Base-by-base conservation (phyloP, 2,113 vertebrate genomes). In the Ramphastos sulfuratus region DNA sequence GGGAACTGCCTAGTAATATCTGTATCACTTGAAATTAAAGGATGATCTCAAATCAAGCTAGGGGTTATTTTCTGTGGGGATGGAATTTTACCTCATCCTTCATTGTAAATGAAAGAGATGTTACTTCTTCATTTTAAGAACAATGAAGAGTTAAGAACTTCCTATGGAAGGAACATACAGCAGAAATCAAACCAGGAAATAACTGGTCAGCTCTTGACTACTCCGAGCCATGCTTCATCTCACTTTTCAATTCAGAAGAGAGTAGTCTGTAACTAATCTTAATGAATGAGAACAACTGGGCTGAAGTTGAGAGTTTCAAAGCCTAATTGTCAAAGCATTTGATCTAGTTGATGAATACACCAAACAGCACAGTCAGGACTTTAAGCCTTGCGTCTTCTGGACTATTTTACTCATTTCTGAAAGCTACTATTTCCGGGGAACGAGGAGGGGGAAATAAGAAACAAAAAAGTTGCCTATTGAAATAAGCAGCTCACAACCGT, bases 161-260 rank as follows among this genome's bases (percentile, higher is more conserved):
- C 21, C 75, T 39, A 30, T 0, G 61, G 37, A 72, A 84, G 46
- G 58, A 74, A 71, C 54, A 7, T 1, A 13, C 0, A 92, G 54
- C 52, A 85, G 50, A 84, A 95, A 86, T 46, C 65, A 77, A 86
- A 93, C n/a, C 77, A 92, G 88, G 80, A 95, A 96, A 95, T 54
- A 24, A 58, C 15, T 4, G 85, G 60, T 8, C 75, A 70, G 37
- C 23, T 15, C 81, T 85, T 13, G 39, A 73, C 56, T 46, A 28
- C 55, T 63, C 63, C 0, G 2, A 85, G 52, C 58, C 60, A 28
- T 19, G 31, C 31, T 76, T 58, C 63, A 81, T 15, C 63, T 74
- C 74, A 13, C 54, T 70, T 81, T 71, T 93, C 61, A 90, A 58
- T 54, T 75, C 67, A 42, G 46, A 50, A 6, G 13, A 72, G 37